A percentile compares a stretch with the other conserved stretches of the same genome.
phyloP scores from a whole-genome alignment of 2,797 vertebrate species.

The Tinamus major region DNA sequence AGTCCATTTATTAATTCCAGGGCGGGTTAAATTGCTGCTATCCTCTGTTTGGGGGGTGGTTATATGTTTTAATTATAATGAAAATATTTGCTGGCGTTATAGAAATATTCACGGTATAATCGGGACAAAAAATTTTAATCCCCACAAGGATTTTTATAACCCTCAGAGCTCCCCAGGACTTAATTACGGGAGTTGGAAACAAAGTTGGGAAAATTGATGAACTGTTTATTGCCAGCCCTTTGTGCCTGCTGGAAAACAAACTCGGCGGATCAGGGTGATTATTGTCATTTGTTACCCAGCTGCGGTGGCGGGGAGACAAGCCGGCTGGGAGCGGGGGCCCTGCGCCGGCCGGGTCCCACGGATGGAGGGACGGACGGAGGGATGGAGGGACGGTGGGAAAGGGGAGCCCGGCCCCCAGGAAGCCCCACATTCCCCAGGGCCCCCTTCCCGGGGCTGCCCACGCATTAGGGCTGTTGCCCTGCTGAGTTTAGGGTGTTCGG shows the following conservation, averaged over 20 bases:
- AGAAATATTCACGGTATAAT: constrained; percentile 28
- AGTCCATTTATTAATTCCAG: constrained; percentile 25
- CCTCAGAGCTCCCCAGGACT: constrained; percentile 9
- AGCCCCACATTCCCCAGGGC: rapidly evolving
- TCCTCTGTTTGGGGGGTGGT: not conserved
- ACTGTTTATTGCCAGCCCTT: constrained; percentile 54
- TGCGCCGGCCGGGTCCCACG: not conserved
- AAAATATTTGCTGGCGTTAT: constrained; percentile 38
- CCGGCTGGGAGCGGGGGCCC: constrained; percentile 2
- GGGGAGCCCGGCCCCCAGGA: not conserved
- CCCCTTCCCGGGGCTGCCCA: not conserved
- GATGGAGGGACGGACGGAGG: not conserved
- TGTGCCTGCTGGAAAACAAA: constrained; percentile 1
- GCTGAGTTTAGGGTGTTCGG: too few relatives aligned
- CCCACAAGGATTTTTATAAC: constrained; percentile 14
- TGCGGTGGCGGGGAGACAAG: constrained; percentile 29
- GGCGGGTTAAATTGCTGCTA: not conserved
- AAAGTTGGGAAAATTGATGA: constrained; percentile 39
- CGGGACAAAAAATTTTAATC: constrained; percentile 16
- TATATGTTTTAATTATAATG: constrained; percentile 21
- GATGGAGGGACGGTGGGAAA: not conserved
- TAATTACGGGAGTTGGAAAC: constrained; percentile 40
- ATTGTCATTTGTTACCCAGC: constrained; percentile 47
- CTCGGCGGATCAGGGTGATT: constrained; percentile 13
- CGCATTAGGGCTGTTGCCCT: too few relatives aligned